These are phyloP conservation scores for Oxytorus armatus DNA, from an alignment of 2,888 invertebrate species.

Conservation along the genomic window DNA sequence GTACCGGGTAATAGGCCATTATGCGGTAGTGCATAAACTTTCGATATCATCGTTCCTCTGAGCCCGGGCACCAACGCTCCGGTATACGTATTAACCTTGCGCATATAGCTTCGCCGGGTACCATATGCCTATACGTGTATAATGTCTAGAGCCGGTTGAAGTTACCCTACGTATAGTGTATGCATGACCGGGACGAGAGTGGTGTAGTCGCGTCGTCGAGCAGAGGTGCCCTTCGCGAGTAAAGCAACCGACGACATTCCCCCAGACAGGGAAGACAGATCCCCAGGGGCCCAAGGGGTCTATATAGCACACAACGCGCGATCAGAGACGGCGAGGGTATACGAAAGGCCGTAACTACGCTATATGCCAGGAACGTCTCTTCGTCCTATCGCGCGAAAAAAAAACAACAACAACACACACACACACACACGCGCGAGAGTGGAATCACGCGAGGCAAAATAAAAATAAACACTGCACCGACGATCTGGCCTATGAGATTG, in stretches of 20 bases:
- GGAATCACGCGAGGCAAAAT: slow-evolving; percentile 42
- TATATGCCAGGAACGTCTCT: background rate
- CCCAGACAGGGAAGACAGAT: slow-evolving; percentile 52
- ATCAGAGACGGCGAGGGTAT: slow-evolving; percentile 38
- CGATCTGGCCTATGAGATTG: slow-evolving; percentile 49
- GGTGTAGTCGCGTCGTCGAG: slow-evolving; percentile 42
- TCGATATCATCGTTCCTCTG: slow-evolving; percentile 75
- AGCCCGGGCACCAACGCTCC: slow-evolving; percentile 33
- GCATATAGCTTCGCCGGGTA: slow-evolving; percentile 39
- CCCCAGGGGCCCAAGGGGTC: slow-evolving; percentile 36
- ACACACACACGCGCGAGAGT: slow-evolving; percentile 25
- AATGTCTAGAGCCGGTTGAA: slow-evolving; percentile 36
- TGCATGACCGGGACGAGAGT: slow-evolving; percentile 41
- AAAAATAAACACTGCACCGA: slow-evolving; percentile 17
- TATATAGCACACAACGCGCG: slow-evolving; percentile 38
- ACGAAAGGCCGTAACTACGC: slow-evolving; percentile 27
- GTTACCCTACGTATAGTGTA: slow-evolving; percentile 33
- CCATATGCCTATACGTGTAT: slow-evolving; percentile 31
- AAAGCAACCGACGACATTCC: slow-evolving; percentile 52
- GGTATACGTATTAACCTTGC: slow-evolving; percentile 34
- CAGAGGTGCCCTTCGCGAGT: slow-evolving; percentile 44
- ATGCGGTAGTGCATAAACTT: slow-evolving; percentile 75
- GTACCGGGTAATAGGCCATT: slow-evolving; percentile 78
- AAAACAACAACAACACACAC: too few species aligned
- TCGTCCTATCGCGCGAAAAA: slow-evolving; percentile 2